Evolutionary conservation across 2,113 vertebrate genomes (phyloP), one percentile per base, ranked within the genome.

Genomic region (Isurus oxyrinchus): DNA sequence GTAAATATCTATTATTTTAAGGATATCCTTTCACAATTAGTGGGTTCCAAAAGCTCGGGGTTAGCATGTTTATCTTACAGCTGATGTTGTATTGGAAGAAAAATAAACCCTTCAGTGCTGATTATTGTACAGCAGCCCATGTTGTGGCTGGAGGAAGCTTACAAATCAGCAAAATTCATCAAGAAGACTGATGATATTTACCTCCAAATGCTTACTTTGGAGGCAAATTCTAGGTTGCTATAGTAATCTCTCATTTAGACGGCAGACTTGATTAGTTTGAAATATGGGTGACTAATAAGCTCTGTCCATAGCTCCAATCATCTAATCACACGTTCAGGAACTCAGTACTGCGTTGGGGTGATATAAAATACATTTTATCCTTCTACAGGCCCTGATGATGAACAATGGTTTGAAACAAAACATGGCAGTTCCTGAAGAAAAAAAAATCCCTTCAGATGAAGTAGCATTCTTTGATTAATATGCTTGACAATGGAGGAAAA

Each of bases 171-270:
- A 55, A 90, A 57, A 23, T 31, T 90, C 87, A 90, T 53, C 87
- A 90, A 90, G 87, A 90, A 90, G 49, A 90, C 23, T 90, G 87
- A 90, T 90, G 87, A 25, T 57, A 90, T 27, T 88, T 55, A 55
- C 53, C 87, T 31, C 87, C 10, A 53, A 90, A 90, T 55, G 53
- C 87, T 90, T 90, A 90, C 57, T 90, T 55, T 53, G 87, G 87
- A 90, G 87, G 87, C 25, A 90, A 90, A 90, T 57, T 57, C 87
- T 90, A 57, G 87, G 87, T 90, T 90, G 87, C 87, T 90, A 90
- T 90, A 57, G 87, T 55, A 53, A 90, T 90, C 23, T 31, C 81
- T 44, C 23, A 90, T 90, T 90, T 55, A 31, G 49, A 11, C 53
- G 11, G 87, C 23, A 90, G 87, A 90, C 27, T 57, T 90, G 87